Evolutionary conservation across 2,888 invertebrate species (phyloP).

Genomic region (Galerucella pusilla): DNA sequence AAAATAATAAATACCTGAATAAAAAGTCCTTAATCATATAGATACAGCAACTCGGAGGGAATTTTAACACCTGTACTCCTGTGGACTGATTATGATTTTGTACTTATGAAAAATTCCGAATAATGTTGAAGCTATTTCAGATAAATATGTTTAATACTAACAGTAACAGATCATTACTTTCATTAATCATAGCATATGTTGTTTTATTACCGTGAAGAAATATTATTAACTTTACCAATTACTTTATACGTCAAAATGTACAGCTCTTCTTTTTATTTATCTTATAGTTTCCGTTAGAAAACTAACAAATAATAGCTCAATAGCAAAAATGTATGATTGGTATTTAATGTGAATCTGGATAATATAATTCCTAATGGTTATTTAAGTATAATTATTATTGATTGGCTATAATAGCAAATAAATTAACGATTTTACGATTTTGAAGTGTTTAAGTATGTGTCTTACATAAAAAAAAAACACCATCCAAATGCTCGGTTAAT

Average conservation of each 20-base stretch:
- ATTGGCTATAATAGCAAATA: not conserved
- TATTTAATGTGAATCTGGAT: not conserved
- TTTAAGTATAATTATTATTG: not conserved
- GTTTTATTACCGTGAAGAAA: constrained; percentile 1
- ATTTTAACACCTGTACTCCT: not conserved
- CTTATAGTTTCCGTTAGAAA: constrained; percentile 1
- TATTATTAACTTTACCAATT: constrained; percentile 8
- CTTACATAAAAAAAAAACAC: no score
- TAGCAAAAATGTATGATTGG: not conserved
- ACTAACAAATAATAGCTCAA: not conserved
- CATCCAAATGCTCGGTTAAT: no score
- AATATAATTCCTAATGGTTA: not conserved
- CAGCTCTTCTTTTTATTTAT: not conserved
- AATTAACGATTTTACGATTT: not conserved
- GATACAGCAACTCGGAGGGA: no score
- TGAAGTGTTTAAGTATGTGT: not conserved
- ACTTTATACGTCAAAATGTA: constrained; percentile 1
- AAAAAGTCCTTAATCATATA: no score
- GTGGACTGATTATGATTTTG: not conserved
- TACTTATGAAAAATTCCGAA: not conserved
- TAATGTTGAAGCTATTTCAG: not conserved
- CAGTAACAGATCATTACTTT: not conserved
- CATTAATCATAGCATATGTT: constrained; percentile 10
- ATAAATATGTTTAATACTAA: constrained; percentile 11
- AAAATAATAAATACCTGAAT: no score